Evolutionary conservation across 1,140 invertebrate genomes (phyloP).

Genomic region (Drosophila kohkoa): DNA sequence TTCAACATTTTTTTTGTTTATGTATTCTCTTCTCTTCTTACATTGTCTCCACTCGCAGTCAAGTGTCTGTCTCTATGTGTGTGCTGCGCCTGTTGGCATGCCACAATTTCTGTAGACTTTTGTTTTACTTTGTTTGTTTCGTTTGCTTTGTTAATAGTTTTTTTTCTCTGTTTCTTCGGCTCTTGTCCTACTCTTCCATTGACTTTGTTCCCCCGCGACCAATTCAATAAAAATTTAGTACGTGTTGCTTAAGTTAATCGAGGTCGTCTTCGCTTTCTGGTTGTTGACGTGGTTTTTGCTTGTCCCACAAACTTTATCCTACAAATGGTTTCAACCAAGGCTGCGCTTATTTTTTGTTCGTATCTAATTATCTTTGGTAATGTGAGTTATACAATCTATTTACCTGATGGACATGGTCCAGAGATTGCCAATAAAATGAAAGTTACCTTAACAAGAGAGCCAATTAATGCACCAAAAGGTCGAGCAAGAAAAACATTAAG

Average conservation of each 20-base stretch:
- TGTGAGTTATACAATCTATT: not conserved
- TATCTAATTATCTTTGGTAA: not conserved
- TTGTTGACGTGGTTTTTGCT: not conserved
- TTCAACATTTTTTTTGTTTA: not conserved
- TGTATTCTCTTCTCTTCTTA: conserved; percentile 5
- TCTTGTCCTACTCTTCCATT: conserved; percentile 1
- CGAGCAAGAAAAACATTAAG: not conserved
- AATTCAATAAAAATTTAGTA: conserved; percentile 50
- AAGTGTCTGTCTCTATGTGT: conserved; percentile 13
- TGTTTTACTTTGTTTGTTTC: conserved; percentile 30
- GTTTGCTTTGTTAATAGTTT: conserved; percentile 47
- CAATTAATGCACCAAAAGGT: not conserved
- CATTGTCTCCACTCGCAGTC: conserved; percentile 16
- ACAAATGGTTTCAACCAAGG: conserved; percentile 5
- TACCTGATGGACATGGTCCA: not conserved
- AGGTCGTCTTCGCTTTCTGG: not conserved
- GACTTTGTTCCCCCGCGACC: conserved; percentile 14
- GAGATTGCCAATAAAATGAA: not conserved
- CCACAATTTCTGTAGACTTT: conserved; percentile 20
- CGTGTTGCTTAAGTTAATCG: conserved; percentile 45
- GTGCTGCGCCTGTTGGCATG: conserved; percentile 10
- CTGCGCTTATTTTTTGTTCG: not conserved
- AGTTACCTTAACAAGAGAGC: not conserved
- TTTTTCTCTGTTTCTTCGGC: not conserved
- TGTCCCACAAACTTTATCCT: conserved; percentile 1